Base-by-base conservation (phyloP, 2,888 invertebrate species). In the Noctua janthina region DNA sequence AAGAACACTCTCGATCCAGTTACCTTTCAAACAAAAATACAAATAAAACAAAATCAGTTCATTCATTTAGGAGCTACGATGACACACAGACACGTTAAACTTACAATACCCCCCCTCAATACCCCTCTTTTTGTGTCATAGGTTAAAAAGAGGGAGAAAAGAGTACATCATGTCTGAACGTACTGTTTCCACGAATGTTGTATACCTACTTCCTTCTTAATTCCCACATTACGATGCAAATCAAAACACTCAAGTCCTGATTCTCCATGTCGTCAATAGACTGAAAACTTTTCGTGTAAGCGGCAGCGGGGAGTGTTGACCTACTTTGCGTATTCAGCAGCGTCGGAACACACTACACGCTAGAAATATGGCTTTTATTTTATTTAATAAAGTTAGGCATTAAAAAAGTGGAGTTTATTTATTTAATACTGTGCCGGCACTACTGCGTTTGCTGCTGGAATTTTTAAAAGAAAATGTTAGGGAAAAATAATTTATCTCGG, bases 251-350 rank as follows among this genome's bases (percentile, higher is more conserved):
- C 79, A 70, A 80, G 77, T 29, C 78, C 62, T 68, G 83, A 85
- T 83, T 85, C 78, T 80, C 74, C 79, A 76, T 81, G 85, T 85
- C 87, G 83, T 79, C 77, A 82, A 82, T 81, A 74, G 74, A 83
- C 75, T 89, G 81, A 86, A 86, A 87, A 89, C 66, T 86, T 86
- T 82, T 84, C 88, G 78, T 87, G 89, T 79, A 82, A 88, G 87
- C 81, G 64, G 74, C 78, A 79, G 70, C 54, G 56, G 67, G 73
- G 54, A 78, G 73, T 74, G 88, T 81, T 88, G 89, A 88, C 88
- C 88, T 76, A 86, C 76, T 86, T 89, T 43, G 62, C 46, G 67
- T 75, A 77, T 78, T 81, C 77, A 56, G 23, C 54, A 77, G 73
- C 79, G 72, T 87, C 74, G 81, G 46, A 78, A 74, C 84, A 89